These are phyloP conservation scores for Mus spicilegus DNA, from an alignment of 2,113 vertebrate genomes.

Conservation along the genomic window DNA sequence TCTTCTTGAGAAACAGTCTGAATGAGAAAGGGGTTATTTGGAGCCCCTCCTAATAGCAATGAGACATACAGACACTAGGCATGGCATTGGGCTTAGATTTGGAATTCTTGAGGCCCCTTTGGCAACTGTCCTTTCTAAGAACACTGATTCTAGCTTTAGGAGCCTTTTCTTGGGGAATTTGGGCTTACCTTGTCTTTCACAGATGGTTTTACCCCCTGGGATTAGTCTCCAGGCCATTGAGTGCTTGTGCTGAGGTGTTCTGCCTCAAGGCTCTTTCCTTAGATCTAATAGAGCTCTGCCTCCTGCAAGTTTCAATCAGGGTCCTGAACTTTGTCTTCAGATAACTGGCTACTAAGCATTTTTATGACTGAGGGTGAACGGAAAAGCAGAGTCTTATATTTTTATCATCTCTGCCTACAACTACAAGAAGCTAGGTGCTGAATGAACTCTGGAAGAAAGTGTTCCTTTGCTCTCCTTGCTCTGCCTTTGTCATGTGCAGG, in stretches of 20 bases:
- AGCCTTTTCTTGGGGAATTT: conserved; percentile 55
- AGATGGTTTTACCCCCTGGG: conserved; percentile 27
- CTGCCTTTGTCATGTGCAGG: conserved; percentile 48
- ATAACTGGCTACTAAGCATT: conserved; percentile 68
- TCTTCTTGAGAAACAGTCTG: neutral
- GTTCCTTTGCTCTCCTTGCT: neutral
- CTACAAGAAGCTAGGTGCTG: neutral
- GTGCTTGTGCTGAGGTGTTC: conserved; percentile 59
- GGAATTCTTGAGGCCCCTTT: conserved; percentile 21
- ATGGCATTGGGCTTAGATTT: neutral
- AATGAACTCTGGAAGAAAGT: conserved; percentile 72
- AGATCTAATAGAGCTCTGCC: conserved; percentile 47
- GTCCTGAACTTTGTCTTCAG: conserved; percentile 80
- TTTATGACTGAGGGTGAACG: conserved; percentile 38
- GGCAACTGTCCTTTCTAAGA: conserved; percentile 50
- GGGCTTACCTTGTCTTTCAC: conserved; percentile 25
- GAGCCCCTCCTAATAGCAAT: neutral
- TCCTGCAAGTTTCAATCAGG: conserved; percentile 19
- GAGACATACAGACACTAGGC: neutral
- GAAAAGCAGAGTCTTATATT: conserved; percentile 73
- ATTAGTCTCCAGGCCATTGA: conserved; percentile 65
- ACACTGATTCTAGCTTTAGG: conserved; percentile 71
- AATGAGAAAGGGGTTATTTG: neutral
- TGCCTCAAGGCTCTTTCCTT: conserved; percentile 78
- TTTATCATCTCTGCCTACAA: conserved; percentile 71